These are phyloP conservation scores for Pterocles burchelli DNA, from an alignment of 2,113 vertebrate genomes.

Conservation along the genomic window DNA sequence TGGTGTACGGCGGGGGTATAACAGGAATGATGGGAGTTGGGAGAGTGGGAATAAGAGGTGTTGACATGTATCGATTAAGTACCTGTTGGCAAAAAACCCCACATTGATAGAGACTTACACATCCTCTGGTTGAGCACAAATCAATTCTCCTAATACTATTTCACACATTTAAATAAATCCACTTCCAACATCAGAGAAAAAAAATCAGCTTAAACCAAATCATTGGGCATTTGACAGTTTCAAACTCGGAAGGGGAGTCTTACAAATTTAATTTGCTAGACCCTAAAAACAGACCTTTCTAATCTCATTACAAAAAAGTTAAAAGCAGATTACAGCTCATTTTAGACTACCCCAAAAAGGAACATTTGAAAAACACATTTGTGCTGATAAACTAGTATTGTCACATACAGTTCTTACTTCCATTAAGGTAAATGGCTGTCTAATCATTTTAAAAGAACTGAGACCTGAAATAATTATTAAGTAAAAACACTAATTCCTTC, in stretches of 20 bases:
- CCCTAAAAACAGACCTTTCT: background rate
- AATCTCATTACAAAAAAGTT: background rate
- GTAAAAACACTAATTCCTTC: background rate
- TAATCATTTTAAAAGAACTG: background rate
- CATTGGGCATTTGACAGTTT: background rate
- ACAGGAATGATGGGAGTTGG: slow-evolving; percentile 85
- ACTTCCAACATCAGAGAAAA: background rate
- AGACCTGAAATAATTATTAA: background rate
- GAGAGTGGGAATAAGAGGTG: slow-evolving; percentile 89
- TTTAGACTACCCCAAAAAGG: background rate
- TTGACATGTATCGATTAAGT: slow-evolving; percentile 92
- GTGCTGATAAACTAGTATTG: background rate
- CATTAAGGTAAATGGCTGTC: background rate
- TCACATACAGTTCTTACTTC: background rate
- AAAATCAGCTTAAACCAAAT: background rate
- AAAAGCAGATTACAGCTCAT: background rate
- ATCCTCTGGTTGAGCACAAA: background rate
- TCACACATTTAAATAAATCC: background rate
- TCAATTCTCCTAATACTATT: background rate
- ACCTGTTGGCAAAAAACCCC: slow-evolving; percentile 79
- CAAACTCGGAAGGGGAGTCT: background rate
- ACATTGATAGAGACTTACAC: background rate
- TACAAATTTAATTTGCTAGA: background rate
- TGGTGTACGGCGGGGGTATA: slow-evolving; percentile 83
- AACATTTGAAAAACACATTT: background rate